Conservation (phyloP, 2,113 vertebrate species). For the Lontra canadensis region DNA sequence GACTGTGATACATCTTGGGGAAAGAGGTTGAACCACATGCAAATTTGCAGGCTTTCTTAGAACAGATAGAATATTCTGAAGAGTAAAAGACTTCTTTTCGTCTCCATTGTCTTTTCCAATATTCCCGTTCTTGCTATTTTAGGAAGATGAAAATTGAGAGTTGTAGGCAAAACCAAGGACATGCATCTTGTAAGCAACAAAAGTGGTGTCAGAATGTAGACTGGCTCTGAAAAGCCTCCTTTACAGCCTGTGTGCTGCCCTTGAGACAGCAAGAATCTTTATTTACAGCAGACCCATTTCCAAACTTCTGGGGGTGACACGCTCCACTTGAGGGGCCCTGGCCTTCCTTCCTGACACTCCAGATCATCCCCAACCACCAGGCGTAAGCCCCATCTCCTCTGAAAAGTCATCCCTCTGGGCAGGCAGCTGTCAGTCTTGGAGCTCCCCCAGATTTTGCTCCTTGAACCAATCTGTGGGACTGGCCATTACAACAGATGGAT, state of each 20-base stretch:
- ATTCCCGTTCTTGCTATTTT: not conserved
- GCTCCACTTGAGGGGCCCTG: not conserved
- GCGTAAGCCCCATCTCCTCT: not conserved
- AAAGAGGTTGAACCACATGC: not conserved
- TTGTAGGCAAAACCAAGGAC: not conserved
- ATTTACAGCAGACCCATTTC: not conserved
- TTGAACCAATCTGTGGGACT: not conserved
- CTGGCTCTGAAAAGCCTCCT: not conserved
- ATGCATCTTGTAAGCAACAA: not conserved
- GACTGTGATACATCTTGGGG: constrained; percentile 1
- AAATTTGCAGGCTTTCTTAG: not conserved
- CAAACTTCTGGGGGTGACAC: not conserved
- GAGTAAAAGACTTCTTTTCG: not conserved
- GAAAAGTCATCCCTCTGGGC: not conserved
- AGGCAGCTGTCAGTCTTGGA: not conserved
- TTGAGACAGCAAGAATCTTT: not conserved
- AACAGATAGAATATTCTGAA: not conserved
- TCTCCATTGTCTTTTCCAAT: not conserved
- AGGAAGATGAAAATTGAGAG: not conserved
- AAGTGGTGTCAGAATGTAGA: not conserved
- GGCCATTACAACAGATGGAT: not conserved
- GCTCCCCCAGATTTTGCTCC: not conserved
- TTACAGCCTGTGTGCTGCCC: not conserved
- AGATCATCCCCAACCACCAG: not conserved
- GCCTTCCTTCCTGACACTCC: not conserved